Conservation (phyloP, 2,797 vertebrate species). For the Calcarius lapponicus region DNA sequence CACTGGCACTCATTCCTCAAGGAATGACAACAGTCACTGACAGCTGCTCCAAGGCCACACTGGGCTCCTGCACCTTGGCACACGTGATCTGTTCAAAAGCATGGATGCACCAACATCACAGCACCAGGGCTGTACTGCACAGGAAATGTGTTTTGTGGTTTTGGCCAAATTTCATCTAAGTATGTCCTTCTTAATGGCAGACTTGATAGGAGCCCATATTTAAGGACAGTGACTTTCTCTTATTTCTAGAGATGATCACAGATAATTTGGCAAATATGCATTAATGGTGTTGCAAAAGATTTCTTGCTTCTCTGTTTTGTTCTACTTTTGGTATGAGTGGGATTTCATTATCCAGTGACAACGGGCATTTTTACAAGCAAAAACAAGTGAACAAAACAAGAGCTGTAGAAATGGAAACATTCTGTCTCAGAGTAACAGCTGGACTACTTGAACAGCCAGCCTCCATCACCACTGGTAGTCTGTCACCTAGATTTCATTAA, state of each 20-base stretch:
- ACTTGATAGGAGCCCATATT: neutral
- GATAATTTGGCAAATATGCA: neutral
- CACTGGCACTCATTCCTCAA: neutral
- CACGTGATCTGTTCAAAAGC: rapidly evolving
- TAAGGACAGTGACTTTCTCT: neutral
- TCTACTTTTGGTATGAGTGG: neutral
- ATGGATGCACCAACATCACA: neutral
- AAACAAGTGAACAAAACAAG: neutral
- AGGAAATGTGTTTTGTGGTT: neutral
- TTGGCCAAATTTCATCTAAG: neutral
- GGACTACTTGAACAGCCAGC: neutral
- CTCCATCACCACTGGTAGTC: neutral
- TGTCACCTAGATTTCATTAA: neutral
- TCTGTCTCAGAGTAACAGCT: neutral
- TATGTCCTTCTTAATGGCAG: neutral
- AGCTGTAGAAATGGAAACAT: neutral
- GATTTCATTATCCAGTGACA: neutral
- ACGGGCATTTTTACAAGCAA: neutral
- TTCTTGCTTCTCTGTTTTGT: neutral
- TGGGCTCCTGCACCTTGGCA: neutral
- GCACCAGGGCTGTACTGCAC: neutral
- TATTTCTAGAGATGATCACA: neutral
- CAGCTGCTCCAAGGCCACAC: neutral
- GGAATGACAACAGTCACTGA: neutral
- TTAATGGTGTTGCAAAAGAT: neutral